Conservation (phyloP, 2,888 invertebrate species). For the Diplazon laetatorius region DNA sequence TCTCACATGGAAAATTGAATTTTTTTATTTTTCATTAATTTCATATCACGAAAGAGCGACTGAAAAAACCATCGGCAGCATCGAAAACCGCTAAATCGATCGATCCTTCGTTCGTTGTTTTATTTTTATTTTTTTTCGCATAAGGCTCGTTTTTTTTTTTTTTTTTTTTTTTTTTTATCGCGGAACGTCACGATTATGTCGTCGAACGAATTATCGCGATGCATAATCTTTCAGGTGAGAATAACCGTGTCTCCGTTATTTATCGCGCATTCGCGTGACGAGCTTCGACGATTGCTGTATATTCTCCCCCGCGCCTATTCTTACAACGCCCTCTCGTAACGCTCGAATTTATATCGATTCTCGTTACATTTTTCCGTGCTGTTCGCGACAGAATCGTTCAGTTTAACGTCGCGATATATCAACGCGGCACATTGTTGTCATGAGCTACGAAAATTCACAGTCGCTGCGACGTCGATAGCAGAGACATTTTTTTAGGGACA, state of each 20-base stretch:
- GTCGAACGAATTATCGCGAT: constrained; percentile 6
- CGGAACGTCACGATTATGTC: no score
- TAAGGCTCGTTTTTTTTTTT: no score
- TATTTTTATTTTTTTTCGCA: no score
- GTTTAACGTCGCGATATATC: constrained; percentile 22
- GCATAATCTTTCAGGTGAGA: neutral
- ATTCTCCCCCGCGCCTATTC: neutral
- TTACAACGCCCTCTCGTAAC: neutral
- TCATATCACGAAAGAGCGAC: no score
- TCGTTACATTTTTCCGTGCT: neutral
- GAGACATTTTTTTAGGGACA: neutral
- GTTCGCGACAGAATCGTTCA: constrained; percentile 8
- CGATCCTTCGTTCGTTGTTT: no score
- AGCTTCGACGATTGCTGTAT: neutral
- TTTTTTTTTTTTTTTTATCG: no score
- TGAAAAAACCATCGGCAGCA: no score
- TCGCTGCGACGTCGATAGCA: neutral
- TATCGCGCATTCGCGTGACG: neutral
- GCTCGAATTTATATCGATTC: constrained; percentile 29
- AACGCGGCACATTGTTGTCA: constrained; percentile 14
- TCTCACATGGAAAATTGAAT: no score
- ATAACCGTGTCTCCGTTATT: neutral
- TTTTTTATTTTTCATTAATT: no score
- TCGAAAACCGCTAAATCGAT: no score
- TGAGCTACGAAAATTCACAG: neutral